Base-by-base conservation (phyloP, 1,140 invertebrate species). In the Camponotus pennsylvanicus region DNA sequence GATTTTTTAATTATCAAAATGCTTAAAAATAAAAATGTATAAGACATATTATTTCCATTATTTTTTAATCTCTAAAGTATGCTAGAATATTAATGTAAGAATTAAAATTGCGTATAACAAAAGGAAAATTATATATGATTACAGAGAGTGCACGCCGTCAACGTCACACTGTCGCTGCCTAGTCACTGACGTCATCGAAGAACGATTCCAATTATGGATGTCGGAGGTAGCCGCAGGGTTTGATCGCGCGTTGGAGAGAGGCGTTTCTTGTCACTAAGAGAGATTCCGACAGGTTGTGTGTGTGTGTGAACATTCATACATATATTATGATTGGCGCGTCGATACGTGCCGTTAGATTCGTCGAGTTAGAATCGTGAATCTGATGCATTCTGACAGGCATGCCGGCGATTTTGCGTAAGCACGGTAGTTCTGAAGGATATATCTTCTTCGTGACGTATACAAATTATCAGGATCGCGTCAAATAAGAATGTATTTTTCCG, bases 301-400 rank as follows among this genome's bases (percentile, higher is more conserved):
- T 52, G 1, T 52, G 49, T 52, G 49, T 52, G 92, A 93, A 92
- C 93, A 93, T 91, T 93, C 88, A 90, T 91, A 91, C 92, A 90
- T 93, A 90, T 93, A 94, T 93, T 94, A 92, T 93, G 92, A 93
- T 93, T 90, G 92, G 86, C 78, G 89, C 76, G 89, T 92, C 92
- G 92, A 93, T 94, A 93, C 89, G 87, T 90, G 88, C 90, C 90
- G 89, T 89, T 88, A 90, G 84, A 82, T 93, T 91, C 88, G 88
- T 67, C 93, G 78, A 89, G 82, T 86, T 49, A 49, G 69, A 57
- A 52, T 27, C 85, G 89, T 87, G 88, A 93, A 92, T 79, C 76
- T 91, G 89, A 93, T 93, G 89, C 82, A 86, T 79, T 37, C 80
- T 93, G 92, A 91, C 91, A 92, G 84, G 67, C 64, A 75, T 78